Conservation (phyloP, 2,797 vertebrate genomes). For the Eutrigla gurnardus region DNA sequence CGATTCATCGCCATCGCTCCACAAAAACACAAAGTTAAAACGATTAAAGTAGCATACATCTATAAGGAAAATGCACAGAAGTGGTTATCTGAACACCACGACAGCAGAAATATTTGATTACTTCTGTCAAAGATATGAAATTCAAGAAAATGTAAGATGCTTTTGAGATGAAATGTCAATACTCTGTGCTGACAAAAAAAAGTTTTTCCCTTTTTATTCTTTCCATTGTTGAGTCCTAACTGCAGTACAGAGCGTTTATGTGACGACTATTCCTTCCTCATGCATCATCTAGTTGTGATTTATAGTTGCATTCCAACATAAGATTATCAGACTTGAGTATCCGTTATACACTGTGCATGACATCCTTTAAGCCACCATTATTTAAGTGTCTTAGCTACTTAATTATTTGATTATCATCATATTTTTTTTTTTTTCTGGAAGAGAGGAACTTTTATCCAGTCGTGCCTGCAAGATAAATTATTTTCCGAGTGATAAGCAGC, state of each 20-base stretch:
- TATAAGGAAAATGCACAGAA: slow-evolving; percentile 35
- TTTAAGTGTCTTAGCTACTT: slow-evolving; percentile 76
- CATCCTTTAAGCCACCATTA: slow-evolving; percentile 67
- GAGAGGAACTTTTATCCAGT: slow-evolving; percentile 66
- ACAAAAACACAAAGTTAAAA: slow-evolving; percentile 20
- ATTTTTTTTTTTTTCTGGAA: slow-evolving; percentile 32
- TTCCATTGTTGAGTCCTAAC: slow-evolving; percentile 46
- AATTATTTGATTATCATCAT: slow-evolving; percentile 57
- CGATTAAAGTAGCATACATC: slow-evolving; percentile 18
- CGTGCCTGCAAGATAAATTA: slow-evolving; percentile 70
- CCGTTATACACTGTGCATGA: slow-evolving; percentile 74
- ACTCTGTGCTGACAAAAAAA: slow-evolving; percentile 36
- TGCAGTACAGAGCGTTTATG: slow-evolving; percentile 54
- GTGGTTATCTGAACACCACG: slow-evolving; percentile 3
- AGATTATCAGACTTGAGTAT: slow-evolving; percentile 63
- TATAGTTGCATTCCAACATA: slow-evolving; percentile 74
- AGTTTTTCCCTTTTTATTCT: slow-evolving; percentile 32
- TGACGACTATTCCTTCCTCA: slow-evolving; percentile 46
- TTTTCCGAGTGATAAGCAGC: slow-evolving; percentile 47
- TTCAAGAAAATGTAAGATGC: slow-evolving; percentile 27
- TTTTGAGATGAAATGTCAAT: slow-evolving; percentile 43
- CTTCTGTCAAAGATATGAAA: slow-evolving; percentile 23
- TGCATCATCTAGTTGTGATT: slow-evolving; percentile 59
- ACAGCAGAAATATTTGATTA: slow-evolving; percentile 40
- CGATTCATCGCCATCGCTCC: background rate